Evolutionary conservation across 2,797 vertebrate species (phyloP).

Genomic region (Hydrocynus forskahlii): DNA sequence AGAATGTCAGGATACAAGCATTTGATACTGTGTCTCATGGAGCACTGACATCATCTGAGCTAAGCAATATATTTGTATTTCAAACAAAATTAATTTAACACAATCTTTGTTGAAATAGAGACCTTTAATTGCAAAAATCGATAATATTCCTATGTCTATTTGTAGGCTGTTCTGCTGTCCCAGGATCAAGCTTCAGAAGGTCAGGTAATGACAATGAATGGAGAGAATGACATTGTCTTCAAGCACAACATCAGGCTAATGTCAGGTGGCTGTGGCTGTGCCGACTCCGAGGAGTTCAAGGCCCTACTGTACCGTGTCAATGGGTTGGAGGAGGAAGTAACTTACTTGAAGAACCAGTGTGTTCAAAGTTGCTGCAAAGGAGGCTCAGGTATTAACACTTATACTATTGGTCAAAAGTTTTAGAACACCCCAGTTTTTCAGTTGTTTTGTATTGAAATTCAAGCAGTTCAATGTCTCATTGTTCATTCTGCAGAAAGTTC

Average conservation of each 20-base stretch:
- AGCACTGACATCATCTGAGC: no score
- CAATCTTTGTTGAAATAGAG: not conserved
- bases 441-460: no score
- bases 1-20: no score
- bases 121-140: not conserved
- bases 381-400: conserved; percentile 55
- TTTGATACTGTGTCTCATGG: no score
- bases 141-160: not conserved
- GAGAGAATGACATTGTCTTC: conserved; percentile 87
- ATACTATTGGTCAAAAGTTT: no score
- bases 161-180: conserved; percentile 57
- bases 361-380: conserved; percentile 81
- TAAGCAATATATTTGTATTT: no score
- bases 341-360: conserved; percentile 82
- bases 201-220: conserved; percentile 60
- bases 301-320: conserved; percentile 83
- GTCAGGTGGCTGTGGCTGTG: conserved; percentile 79
- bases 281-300: conserved; percentile 76
- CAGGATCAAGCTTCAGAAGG: conserved; percentile 55
- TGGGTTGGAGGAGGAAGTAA: conserved; percentile 87
- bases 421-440: no score
- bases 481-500: no score
- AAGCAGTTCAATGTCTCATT: no score
- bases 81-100: not conserved
- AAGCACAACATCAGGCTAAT: conserved; percentile 87